phyloP scores from a whole-genome alignment of 2,113 vertebrate species.

The Elaphurus davidianus region DNA sequence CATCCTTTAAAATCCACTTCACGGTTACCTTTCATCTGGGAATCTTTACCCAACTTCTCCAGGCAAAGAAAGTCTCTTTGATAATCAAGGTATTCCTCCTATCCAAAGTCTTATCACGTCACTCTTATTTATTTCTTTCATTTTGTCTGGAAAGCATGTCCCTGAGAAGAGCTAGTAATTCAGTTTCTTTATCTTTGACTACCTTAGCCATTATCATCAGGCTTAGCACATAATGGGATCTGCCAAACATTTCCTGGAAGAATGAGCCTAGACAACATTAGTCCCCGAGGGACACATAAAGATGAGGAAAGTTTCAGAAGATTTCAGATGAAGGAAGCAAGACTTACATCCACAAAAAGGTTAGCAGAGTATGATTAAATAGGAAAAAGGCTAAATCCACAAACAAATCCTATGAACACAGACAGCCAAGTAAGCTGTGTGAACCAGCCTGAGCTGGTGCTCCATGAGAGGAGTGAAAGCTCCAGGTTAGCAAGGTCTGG shows the following conservation, averaged over 20 bases:
- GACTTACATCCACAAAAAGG: not conserved
- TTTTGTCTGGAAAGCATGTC: not conserved
- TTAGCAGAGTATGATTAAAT: not conserved
- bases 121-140: not conserved
- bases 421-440: not conserved
- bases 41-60: not conserved
- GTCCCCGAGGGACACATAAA: not conserved
- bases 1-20: constrained; percentile 13
- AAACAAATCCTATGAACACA: not conserved
- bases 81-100: not conserved
- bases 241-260: not conserved
- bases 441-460: not conserved
- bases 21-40: not conserved
- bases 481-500: too few relatives aligned
- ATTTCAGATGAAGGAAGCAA: not conserved
- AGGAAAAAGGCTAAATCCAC: not conserved
- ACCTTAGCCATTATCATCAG: not conserved
- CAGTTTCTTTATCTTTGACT: not conserved
- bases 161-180: not conserved
- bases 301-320: not conserved
- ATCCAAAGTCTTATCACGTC: not conserved
- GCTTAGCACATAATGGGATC: not conserved
- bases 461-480: rapidly evolving
- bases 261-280: rapidly evolving
- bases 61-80: not conserved